These are phyloP conservation scores for Pantala flavescens DNA, from an alignment of 1,140 invertebrate genomes.

Conservation along the genomic window DNA sequence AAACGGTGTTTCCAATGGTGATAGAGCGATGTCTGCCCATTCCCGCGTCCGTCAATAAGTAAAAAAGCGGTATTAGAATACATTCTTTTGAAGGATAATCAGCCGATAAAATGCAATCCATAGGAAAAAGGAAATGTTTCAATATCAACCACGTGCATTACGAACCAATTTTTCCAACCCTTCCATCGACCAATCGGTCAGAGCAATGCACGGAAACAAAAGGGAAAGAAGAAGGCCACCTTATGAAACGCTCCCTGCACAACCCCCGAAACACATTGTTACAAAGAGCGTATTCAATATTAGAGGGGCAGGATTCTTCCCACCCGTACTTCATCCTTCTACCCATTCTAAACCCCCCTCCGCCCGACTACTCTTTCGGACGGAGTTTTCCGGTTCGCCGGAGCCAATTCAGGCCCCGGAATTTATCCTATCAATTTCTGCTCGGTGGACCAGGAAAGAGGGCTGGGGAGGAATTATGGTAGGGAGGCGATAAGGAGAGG, in stretches of 20 bases:
- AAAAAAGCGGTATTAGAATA: too few relatives aligned
- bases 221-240: neutral
- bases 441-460: conserved; percentile 40
- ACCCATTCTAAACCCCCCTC: neutral
- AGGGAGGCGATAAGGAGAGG: neutral
- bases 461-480: neutral
- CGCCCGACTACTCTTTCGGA: neutral
- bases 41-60: too few relatives aligned
- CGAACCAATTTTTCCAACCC: too few relatives aligned
- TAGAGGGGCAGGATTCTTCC: neutral
- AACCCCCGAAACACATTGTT: conserved; percentile 1
- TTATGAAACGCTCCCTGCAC: neutral
- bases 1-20: too few relatives aligned
- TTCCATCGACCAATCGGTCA: too few relatives aligned
- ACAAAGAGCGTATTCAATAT: conserved; percentile 10
- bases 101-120: too few relatives aligned
- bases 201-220: too few relatives aligned
- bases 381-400: conserved; percentile 42
- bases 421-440: conserved; percentile 56
- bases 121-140: too few relatives aligned
- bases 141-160: too few relatives aligned
- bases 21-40: too few relatives aligned
- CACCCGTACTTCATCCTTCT: neutral
- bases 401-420: conserved; percentile 49
- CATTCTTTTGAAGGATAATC: too few relatives aligned